Percentiles rank a stretch among this genome's conserved stretches.
These are phyloP conservation scores for Tupaia tana DNA, from an alignment of 2,113 vertebrate species.

Conservation along the genomic window DNA sequence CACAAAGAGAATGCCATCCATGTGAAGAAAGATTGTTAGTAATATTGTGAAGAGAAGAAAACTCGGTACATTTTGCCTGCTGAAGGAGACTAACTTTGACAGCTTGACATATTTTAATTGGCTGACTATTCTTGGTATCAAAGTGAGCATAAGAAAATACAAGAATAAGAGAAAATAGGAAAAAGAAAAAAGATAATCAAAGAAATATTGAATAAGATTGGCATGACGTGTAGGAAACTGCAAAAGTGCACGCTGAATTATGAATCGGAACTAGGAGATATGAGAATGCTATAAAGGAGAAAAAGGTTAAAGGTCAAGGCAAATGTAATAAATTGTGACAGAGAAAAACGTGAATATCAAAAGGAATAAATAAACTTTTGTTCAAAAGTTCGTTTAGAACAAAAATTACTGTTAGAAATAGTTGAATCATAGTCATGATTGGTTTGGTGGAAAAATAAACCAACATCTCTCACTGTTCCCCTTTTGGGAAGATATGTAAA, in stretches of 20 bases:
- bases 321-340: not conserved
- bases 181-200: not conserved
- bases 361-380: not conserved
- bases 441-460: not conserved
- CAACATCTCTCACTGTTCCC: not conserved
- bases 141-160: conserved; percentile 40
- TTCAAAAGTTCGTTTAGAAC: not conserved
- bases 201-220: not conserved
- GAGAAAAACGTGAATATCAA: not conserved
- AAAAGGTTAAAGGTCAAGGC: not conserved
- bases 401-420: not conserved
- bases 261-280: not conserved
- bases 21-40: not conserved
- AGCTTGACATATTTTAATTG: conserved; percentile 56
- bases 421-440: not conserved
- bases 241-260: not conserved
- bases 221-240: not conserved
- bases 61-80: not conserved
- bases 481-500: not conserved
- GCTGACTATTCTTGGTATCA: not conserved
- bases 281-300: not conserved
- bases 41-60: conserved; percentile 44
- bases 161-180: not conserved
- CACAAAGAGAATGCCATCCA: not conserved
- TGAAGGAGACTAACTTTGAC: conserved; percentile 2